A percentile compares a stretch with the other conserved stretches of the same genome.
Evolutionary conservation across 2,888 invertebrate genomes (phyloP).

Genomic region (Microctonus hyperodae): DNA sequence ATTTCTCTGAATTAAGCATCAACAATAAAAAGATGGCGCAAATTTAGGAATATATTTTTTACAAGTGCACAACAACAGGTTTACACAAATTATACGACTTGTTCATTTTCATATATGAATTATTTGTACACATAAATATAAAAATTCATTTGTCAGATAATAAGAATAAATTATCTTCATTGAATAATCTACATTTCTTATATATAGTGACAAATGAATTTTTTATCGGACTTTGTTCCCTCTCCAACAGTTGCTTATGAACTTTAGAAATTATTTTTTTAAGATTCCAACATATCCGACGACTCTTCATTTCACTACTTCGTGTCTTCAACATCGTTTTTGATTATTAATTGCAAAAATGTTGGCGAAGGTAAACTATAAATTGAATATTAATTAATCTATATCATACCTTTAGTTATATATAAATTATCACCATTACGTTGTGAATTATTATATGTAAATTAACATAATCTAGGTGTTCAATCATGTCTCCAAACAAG

Average conservation of each 20-base stretch:
- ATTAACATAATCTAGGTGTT: slow-evolving; percentile 39
- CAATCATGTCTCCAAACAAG: slow-evolving; percentile 32
- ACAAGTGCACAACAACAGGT: too few relatives aligned
- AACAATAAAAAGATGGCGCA: not conserved
- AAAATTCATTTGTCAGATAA: too few relatives aligned
- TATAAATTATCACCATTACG: not conserved
- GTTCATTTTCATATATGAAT: too few relatives aligned
- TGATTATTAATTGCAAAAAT: slow-evolving; percentile 19
- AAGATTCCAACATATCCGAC: not conserved
- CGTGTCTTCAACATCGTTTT: not conserved
- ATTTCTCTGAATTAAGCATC: not conserved
- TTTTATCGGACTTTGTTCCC: not conserved
- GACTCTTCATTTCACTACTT: not conserved
- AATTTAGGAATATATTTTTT: not conserved
- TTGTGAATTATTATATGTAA: not conserved
- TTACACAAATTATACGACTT: too few relatives aligned
- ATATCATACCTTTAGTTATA: not conserved
- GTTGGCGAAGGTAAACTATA: slow-evolving; percentile 35
- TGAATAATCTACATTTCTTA: too few relatives aligned
- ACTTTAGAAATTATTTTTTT: not conserved
- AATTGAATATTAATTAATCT: not conserved
- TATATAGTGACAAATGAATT: too few relatives aligned
- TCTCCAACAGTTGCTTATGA: not conserved
- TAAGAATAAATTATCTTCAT: too few relatives aligned
- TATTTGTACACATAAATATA: too few relatives aligned